These are phyloP conservation scores for Manis pentadactyla DNA, from an alignment of 2,797 vertebrate species.

Conservation along the genomic window DNA sequence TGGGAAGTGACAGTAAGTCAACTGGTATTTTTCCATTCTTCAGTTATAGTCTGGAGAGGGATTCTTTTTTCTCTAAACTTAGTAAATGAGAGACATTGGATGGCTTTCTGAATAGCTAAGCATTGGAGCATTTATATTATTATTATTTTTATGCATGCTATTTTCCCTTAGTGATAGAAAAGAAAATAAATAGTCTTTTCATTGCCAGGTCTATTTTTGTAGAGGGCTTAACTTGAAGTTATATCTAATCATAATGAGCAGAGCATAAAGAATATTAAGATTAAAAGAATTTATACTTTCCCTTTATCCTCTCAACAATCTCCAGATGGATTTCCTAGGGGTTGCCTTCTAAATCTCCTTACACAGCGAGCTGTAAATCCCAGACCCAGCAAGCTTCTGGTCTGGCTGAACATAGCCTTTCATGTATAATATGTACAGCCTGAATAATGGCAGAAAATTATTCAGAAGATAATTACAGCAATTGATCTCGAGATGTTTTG, in stretches of 20 bases:
- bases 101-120: conserved; percentile 71
- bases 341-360: conserved; percentile 73
- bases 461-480: conserved; percentile 81
- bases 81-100: conserved; percentile 55
- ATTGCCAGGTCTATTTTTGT: conserved; percentile 75
- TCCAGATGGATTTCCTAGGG: conserved; percentile 81
- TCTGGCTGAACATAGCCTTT: conserved; percentile 77
- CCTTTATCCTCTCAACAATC: conserved; percentile 82
- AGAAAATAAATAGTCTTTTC: conserved; percentile 78
- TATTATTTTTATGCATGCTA: conserved; percentile 79
- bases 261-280: conserved; percentile 83
- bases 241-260: conserved; percentile 81
- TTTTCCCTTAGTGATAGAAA: conserved; percentile 76
- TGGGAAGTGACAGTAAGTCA: conserved; percentile 74
- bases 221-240: conserved; percentile 76
- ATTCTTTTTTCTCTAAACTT: conserved; percentile 56
- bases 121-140: conserved; percentile 70
- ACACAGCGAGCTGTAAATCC: conserved; percentile 79
- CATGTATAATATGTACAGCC: conserved; percentile 71
- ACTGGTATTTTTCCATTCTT: conserved; percentile 56
- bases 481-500: conserved; percentile 81
- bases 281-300: conserved; percentile 81
- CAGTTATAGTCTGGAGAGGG: conserved; percentile 48
- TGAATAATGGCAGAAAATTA: conserved; percentile 79
- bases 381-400: conserved; percentile 71